A percentile compares a stretch with the other conserved stretches of the same genome.
These are phyloP conservation scores for Drosophila quinaria DNA, from an alignment of 2,888 invertebrate species.

Conservation along the genomic window DNA sequence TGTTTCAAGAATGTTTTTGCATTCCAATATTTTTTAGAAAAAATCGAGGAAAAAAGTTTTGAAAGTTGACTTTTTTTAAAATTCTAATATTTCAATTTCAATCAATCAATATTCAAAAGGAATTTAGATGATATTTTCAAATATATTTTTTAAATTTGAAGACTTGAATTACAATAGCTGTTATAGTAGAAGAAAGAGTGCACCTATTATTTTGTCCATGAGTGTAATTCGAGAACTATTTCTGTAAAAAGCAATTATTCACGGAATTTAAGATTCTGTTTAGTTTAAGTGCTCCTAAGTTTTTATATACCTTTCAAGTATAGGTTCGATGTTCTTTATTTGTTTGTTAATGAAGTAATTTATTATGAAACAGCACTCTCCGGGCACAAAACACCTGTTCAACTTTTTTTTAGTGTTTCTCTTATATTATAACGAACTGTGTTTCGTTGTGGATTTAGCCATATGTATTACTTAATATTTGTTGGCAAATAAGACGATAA, in stretches of 20 bases:
- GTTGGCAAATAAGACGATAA: slow-evolving; percentile 28
- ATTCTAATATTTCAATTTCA: too few relatives aligned
- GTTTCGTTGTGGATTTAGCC: slow-evolving; percentile 17
- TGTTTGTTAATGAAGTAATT: slow-evolving; percentile 3
- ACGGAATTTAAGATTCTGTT: neutral
- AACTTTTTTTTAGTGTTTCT: slow-evolving; percentile 26
- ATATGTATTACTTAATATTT: slow-evolving; percentile 49
- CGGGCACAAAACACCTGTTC: slow-evolving; percentile 41
- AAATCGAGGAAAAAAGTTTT: too few relatives aligned
- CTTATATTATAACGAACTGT: slow-evolving; percentile 6
- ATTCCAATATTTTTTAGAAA: too few relatives aligned
- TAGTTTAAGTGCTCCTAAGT: neutral
- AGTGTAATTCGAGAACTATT: neutral
- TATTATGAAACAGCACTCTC: neutral
- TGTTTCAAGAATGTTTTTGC: too few relatives aligned
- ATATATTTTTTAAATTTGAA: too few relatives aligned
- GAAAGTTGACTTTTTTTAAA: too few relatives aligned
- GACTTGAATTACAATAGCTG: too few relatives aligned
- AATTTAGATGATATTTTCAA: too few relatives aligned
- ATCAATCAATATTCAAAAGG: too few relatives aligned
- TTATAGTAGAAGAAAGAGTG: too few relatives aligned
- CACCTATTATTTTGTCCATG: too few relatives aligned
- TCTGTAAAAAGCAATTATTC: neutral
- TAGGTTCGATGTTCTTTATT: slow-evolving; percentile 6
- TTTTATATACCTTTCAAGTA: neutral